Base-by-base conservation (phyloP, 2,113 vertebrate species). In the Monarcha castaneiventris region DNA sequence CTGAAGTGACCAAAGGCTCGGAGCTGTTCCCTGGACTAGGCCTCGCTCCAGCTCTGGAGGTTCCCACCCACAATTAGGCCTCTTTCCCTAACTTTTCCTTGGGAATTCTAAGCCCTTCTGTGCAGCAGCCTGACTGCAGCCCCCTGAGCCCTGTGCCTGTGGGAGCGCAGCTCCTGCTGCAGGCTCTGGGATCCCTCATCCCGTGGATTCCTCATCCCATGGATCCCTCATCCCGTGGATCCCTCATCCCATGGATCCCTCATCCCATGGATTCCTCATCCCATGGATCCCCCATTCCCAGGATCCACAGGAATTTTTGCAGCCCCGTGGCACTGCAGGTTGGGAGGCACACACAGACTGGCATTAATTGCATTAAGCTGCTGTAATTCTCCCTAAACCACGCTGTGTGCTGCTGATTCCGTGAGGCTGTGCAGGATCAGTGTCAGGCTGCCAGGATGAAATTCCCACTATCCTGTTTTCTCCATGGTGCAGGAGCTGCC, bases 21-120 rank as follows among this genome's bases (percentile, higher is more conserved):
- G 27, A 35, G 21, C n/a, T 8, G 22, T 13, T 30, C 39, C 30
- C 27, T 51, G 43, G 7, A 3, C 16, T 35, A 9, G 51, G 27
- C 5, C 3, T 2, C 1, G 0, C 26, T 83, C 62, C 6, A 9
- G 1, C 44, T 48, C 3, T 9, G 22, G 21, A 22, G 11, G 2
- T 37, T 48, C 41, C 37, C n/a, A 7, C 11, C 37, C 48, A 7
- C 54, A 51, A 4, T 37, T 2, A 35, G 17, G 21, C 54, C 29
- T 4, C 49, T 87, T 27, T 44, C 61, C 67, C 4, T 0, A n/a
- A 2, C 21, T 33, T 10, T n/a, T 7, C n/a, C 64, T 1, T 2
- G 3, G 56, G 64, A 14, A n/a, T 46, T 14, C 44, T 13, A 5
- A 16, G 4, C 39, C 33, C 2, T 39, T 18, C 8, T 8, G 5